A percentile compares a stretch with the other conserved stretches of the same genome.
Evolutionary conservation across 2,797 vertebrate species (phyloP).

Genomic region (Eptatretus atami): DNA sequence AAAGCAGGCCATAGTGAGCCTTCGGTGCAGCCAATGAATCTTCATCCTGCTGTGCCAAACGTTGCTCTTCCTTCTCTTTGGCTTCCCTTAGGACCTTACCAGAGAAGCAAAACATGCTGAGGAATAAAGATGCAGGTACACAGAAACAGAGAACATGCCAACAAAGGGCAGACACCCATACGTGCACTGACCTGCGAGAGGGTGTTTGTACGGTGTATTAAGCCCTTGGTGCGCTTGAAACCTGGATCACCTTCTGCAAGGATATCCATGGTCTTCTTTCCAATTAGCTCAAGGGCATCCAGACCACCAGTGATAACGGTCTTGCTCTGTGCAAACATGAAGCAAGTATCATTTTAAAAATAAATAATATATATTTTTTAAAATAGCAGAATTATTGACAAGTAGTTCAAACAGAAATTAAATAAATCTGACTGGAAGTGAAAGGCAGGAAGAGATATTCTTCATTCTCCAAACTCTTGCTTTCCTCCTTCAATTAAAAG

Average conservation of each 20-base stretch:
- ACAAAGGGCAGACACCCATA: not conserved
- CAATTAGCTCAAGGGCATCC: constrained; percentile 84
- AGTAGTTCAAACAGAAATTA: too few species aligned
- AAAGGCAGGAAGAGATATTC: too few species aligned
- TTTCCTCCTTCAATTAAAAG: too few species aligned
- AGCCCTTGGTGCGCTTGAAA: constrained; percentile 70
- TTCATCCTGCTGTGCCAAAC: constrained; percentile 29
- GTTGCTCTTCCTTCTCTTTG: constrained; percentile 67
- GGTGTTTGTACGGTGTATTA: constrained; percentile 67
- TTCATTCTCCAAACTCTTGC: too few species aligned
- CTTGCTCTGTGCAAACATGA: constrained; percentile 31
- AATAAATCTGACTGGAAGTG: too few species aligned
- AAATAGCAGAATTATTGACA: too few species aligned
- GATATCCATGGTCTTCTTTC: constrained; percentile 92
- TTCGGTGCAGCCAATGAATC: constrained; percentile 21
- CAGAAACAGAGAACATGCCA: constrained; percentile 8
- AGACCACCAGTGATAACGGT: constrained; percentile 66
- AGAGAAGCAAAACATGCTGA: constrained; percentile 10
- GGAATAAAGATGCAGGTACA: not conserved
- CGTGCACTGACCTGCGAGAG: constrained; percentile 42
- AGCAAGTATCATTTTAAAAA: not conserved
- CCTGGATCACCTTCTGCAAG: constrained; percentile 84
- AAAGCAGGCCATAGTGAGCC: constrained; percentile 65
- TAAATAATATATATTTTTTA: not conserved
- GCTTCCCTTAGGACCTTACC: constrained; percentile 65